phyloP scores from a whole-genome alignment of 2,113 vertebrate species.

The Myotis davidii region DNA sequence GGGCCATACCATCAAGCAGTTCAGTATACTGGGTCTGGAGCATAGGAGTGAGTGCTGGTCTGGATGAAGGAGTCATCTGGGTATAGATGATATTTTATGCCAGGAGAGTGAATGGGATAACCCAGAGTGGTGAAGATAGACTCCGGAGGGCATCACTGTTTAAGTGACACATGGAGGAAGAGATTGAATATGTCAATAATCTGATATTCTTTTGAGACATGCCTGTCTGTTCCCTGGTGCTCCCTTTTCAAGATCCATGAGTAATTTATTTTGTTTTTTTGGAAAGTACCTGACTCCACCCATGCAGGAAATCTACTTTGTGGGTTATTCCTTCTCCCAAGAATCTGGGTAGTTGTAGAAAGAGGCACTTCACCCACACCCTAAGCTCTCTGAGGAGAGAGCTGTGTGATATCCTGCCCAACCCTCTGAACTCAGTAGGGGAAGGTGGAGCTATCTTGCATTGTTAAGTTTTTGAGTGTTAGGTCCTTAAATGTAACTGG shows the following conservation, averaged over 20 bases:
- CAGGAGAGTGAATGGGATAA: background rate
- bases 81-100: background rate
- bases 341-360: constrained; percentile 37
- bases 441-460: constrained; percentile 44
- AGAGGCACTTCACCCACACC: constrained; percentile 8
- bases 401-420: constrained; percentile 11
- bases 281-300: constrained; percentile 35
- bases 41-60: background rate
- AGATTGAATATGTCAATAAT: background rate
- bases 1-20: background rate
- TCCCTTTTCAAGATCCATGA: constrained; percentile 43
- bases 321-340: background rate
- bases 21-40: background rate
- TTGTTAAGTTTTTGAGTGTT: constrained; percentile 61
- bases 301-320: constrained; percentile 35
- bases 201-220: background rate
- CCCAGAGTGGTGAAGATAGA: background rate
- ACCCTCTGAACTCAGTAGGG: background rate
- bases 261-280: constrained; percentile 17
- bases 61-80: background rate
- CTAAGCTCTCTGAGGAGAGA: background rate
- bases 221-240: background rate
- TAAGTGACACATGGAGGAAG: background rate
- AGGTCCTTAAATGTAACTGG: constrained; percentile 61
- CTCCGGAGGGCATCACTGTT: background rate